phyloP scores from a whole-genome alignment of 2,797 vertebrate species.

The Pangasius krempfi region DNA sequence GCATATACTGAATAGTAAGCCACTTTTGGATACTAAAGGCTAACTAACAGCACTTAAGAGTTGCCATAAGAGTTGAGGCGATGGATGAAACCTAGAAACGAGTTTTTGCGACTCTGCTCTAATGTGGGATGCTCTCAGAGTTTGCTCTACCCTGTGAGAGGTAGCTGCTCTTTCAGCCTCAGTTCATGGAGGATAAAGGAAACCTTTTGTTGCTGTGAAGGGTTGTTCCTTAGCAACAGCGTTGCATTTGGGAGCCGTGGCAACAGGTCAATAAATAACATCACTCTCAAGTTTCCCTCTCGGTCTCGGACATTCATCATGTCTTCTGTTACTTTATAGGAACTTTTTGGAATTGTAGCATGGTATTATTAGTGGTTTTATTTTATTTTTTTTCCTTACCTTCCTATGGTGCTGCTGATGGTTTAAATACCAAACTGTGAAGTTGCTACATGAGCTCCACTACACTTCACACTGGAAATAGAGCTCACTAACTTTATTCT shows the following conservation, averaged over 20 bases:
- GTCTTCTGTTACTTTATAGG: slow-evolving; percentile 45
- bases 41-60: neutral
- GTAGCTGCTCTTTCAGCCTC: slow-evolving; percentile 60
- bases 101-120: neutral
- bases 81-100: neutral
- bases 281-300: slow-evolving; percentile 68
- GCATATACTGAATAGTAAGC: neutral
- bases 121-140: slow-evolving; percentile 43
- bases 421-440: neutral
- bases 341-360: slow-evolving; percentile 2
- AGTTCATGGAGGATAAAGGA: slow-evolving; percentile 78
- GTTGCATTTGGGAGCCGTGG: slow-evolving; percentile 78
- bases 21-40: neutral
- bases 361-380: neutral
- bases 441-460: neutral
- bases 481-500: neutral
- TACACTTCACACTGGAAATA: neutral
- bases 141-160: slow-evolving; percentile 53
- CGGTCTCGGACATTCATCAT: slow-evolving; percentile 47
- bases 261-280: slow-evolving; percentile 81
- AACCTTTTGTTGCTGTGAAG: slow-evolving; percentile 85
- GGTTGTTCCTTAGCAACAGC: slow-evolving; percentile 83
- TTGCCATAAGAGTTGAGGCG: neutral
- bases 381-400: neutral
- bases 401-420: neutral